phyloP scores from a whole-genome alignment of 2,113 vertebrate genomes.

The Neotoma lepida region DNA sequence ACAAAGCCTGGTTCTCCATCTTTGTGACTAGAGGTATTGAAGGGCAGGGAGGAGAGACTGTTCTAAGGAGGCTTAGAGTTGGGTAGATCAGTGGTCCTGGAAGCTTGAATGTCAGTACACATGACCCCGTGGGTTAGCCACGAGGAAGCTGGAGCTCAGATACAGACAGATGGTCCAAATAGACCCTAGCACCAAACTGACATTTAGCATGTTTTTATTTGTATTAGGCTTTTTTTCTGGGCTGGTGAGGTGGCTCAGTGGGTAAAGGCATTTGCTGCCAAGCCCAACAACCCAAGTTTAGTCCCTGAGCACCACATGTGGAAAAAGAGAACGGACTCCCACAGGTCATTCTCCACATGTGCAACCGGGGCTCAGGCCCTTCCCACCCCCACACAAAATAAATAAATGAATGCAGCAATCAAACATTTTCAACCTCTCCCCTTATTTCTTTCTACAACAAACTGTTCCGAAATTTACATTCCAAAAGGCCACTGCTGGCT shows the following conservation, averaged over 20 bases:
- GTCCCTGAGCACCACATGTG: no score
- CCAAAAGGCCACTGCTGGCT: not conserved
- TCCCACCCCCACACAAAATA: not conserved
- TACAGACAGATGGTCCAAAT: not conserved
- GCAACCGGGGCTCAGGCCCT: not conserved
- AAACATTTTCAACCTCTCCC: not conserved
- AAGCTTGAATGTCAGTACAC: not conserved
- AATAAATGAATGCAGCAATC: not conserved
- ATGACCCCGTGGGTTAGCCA: not conserved
- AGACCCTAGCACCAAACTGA: not conserved
- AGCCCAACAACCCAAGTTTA: not conserved
- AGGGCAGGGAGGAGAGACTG: not conserved
- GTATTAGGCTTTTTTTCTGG: slow-evolving; percentile 11
- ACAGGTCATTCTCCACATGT: not conserved
- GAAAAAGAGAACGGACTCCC: not conserved
- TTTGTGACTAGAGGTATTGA: not conserved
- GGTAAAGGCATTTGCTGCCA: not conserved
- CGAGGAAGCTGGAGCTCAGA: not conserved
- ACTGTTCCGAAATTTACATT: slow-evolving; percentile 21
- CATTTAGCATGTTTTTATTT: not conserved
- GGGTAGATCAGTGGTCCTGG: not conserved
- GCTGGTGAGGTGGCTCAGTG: not conserved
- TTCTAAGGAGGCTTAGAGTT: slow-evolving; percentile 14
- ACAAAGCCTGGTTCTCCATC: not conserved
- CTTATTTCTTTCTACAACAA: not conserved